Conservation (phyloP, 2,113 vertebrate species). For the Cathartes aura region DNA sequence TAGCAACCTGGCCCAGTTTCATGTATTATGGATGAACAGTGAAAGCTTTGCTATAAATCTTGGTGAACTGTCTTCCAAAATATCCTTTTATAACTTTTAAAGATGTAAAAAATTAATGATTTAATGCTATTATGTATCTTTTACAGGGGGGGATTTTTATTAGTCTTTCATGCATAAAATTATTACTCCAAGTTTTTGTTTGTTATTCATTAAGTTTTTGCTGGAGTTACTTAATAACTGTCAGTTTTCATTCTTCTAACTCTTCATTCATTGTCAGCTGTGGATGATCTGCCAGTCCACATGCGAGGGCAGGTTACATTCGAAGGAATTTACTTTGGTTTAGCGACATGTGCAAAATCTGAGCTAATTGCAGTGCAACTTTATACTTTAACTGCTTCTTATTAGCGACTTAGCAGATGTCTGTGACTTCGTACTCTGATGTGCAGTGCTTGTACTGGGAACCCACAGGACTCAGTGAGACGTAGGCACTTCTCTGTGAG, state of each 20-base stretch:
- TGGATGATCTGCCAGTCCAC: slow-evolving; percentile 36
- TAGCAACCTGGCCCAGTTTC: slow-evolving; percentile 11
- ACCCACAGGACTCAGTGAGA: not conserved
- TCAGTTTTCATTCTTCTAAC: slow-evolving; percentile 18
- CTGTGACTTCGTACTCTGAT: not conserved
- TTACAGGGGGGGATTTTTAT: not conserved
- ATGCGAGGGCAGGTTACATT: slow-evolving; percentile 48
- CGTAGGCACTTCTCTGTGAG: not conserved
- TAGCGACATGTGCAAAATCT: slow-evolving; percentile 28
- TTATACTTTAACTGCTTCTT: slow-evolving; percentile 47
- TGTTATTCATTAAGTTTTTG: not conserved
- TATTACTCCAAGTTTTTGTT: not conserved
- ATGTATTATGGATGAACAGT: not conserved
- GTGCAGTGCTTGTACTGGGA: not conserved
- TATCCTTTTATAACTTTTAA: not conserved
- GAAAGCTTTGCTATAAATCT: slow-evolving; percentile 20
- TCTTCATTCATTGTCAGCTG: slow-evolving; percentile 30
- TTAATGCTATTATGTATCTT: not conserved
- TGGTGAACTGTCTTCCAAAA: not conserved
- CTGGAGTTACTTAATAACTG: slow-evolving; percentile 34
- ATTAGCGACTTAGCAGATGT: not conserved
- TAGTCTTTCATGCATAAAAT: not conserved
- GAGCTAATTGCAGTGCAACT: slow-evolving; percentile 49
- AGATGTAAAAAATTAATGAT: not conserved
- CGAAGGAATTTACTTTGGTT: slow-evolving; percentile 39